Percentiles rank a stretch among this genome's conserved stretches.
phyloP scores from a whole-genome alignment of 1,140 invertebrate species.

The Tribolium castaneum region DNA sequence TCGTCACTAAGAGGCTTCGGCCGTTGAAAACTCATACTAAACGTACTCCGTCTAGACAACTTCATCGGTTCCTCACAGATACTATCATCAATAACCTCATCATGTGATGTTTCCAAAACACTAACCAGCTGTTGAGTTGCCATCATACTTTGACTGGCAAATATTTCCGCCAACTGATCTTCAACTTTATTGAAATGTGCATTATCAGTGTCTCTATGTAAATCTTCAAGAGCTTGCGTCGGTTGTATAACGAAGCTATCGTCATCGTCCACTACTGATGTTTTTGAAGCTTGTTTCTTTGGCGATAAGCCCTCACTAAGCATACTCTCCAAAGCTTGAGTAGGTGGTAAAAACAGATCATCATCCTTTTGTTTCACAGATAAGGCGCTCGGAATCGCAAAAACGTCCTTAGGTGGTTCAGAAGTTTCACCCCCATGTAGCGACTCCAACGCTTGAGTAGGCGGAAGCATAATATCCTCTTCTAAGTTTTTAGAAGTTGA shows the following conservation, averaged over 20 bases:
- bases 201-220: neutral
- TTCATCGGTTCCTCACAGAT: neutral
- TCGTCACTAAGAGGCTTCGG: neutral
- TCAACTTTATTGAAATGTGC: neutral
- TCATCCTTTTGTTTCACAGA: neutral
- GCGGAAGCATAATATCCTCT: neutral
- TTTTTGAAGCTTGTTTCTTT: neutral
- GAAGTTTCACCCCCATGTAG: neutral
- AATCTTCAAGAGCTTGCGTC: neutral
- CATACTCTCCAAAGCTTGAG: conserved; percentile 23
- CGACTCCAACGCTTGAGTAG: conserved; percentile 18
- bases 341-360: conserved; percentile 5
- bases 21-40: neutral
- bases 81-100: conserved; percentile 6
- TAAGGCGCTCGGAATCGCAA: neutral
- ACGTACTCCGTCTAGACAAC: neutral
- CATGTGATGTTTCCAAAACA: neutral
- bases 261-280: neutral
- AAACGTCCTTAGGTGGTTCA: neutral
- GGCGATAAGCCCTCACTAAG: neutral
- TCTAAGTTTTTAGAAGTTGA: neutral
- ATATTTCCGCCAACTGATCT: neutral
- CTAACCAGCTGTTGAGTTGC: neutral
- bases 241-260: neutral
- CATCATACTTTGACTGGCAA: neutral